These are phyloP conservation scores for Protonemura montana DNA, from an alignment of 2,888 invertebrate genomes.

Conservation along the genomic window DNA sequence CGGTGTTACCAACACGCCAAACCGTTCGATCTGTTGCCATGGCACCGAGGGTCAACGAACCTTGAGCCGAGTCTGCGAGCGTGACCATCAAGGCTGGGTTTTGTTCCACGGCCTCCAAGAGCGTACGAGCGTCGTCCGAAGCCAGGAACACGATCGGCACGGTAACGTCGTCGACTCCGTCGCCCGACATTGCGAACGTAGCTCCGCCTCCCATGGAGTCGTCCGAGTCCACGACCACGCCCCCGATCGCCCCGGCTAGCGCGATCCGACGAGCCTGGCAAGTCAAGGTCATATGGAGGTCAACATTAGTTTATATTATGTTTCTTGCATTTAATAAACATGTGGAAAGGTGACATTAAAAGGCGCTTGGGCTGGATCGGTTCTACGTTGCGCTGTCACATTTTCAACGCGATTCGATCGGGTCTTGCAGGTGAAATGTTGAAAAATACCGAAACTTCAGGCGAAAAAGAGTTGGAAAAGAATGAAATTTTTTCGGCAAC, in stretches of 20 bases:
- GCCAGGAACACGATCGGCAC: conserved; percentile 94
- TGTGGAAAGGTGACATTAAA: too few relatives aligned
- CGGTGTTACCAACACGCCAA: too few relatives aligned
- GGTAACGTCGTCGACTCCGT: conserved; percentile 83
- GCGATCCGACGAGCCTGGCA: conserved; percentile 78
- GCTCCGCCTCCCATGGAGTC: conserved; percentile 72
- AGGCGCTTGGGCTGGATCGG: too few relatives aligned
- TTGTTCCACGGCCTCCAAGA: conserved; percentile 67
- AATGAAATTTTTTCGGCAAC: too few relatives aligned
- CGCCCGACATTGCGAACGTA: conserved; percentile 96
- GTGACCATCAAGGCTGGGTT: conserved; percentile 66
- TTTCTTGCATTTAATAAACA: too few relatives aligned
- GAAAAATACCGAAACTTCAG: too few relatives aligned
- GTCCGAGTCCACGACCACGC: conserved; percentile 86
- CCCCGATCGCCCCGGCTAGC: conserved; percentile 81
- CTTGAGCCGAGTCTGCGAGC: conserved; percentile 52
- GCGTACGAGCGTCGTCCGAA: conserved; percentile 73
- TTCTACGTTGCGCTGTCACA: too few relatives aligned
- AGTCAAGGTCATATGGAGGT: conserved; percentile 24
- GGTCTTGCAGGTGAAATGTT: too few relatives aligned
- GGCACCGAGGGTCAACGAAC: not conserved
- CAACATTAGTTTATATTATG: not conserved
- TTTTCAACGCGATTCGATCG: too few relatives aligned
- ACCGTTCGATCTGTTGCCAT: not conserved
- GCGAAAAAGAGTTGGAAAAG: too few relatives aligned